phyloP scores from a whole-genome alignment of 2,888 invertebrate genomes.

The Limnephilus lunatus region DNA sequence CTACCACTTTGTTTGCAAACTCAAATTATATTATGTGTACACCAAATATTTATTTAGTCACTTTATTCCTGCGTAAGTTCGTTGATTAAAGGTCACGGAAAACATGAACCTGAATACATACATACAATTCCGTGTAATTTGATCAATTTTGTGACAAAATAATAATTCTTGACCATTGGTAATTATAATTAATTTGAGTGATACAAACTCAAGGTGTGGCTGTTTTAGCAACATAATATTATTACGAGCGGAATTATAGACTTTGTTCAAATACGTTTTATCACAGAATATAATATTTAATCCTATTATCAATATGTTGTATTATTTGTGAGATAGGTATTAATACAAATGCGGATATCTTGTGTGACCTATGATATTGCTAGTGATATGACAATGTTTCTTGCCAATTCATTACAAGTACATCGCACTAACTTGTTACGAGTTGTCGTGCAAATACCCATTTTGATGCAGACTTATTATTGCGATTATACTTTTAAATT shows the following conservation, averaged over 20 bases:
- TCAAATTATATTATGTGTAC: background rate
- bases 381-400: background rate
- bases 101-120: background rate
- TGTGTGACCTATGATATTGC: background rate
- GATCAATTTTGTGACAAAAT: background rate
- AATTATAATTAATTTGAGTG: background rate
- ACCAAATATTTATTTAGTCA: background rate
- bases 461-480: background rate
- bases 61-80: background rate
- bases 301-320: background rate
- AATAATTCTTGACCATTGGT: background rate
- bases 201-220: background rate
- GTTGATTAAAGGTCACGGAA: background rate
- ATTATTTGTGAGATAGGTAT: background rate
- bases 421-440: background rate
- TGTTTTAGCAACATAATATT: background rate
- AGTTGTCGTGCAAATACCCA: background rate
- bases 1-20: background rate
- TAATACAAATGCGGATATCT: background rate
- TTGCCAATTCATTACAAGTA: background rate
- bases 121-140: background rate
- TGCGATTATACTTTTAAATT: too few species aligned
- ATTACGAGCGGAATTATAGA: background rate
- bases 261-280: background rate
- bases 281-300: background rate